phyloP scores from a whole-genome alignment of 64 coral and sea anemone species.

The Porites australiensis region DNA sequence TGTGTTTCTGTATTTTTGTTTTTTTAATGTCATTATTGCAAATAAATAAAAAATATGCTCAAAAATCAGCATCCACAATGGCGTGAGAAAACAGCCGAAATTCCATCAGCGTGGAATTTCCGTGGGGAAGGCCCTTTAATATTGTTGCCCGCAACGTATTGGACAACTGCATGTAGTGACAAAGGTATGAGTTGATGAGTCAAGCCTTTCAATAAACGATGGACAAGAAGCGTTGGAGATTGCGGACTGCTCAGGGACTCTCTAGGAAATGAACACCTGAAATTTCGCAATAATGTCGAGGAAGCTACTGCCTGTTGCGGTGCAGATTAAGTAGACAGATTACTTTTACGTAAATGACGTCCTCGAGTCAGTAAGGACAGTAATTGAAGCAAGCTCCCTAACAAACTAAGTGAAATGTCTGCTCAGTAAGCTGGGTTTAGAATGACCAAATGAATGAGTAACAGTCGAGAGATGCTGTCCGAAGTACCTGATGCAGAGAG shows the following conservation, averaged over 20 bases:
- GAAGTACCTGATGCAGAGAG: slow-evolving; percentile 5
- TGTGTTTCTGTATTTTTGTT: too few relatives aligned
- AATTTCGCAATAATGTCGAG: slow-evolving; percentile 57
- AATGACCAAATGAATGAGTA: slow-evolving; percentile 46
- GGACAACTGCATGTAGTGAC: slow-evolving; percentile 72
- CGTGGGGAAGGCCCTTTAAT: slow-evolving; percentile 44
- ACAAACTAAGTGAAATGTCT: background rate
- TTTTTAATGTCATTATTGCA: too few relatives aligned
- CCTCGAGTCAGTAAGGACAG: slow-evolving; percentile 37
- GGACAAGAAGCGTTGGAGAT: slow-evolving; percentile 55
- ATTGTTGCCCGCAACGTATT: slow-evolving; percentile 59
- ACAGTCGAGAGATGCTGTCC: background rate
- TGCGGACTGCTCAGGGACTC: slow-evolving; percentile 60
- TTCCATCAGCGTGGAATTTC: slow-evolving; percentile 58
- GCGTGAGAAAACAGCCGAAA: slow-evolving; percentile 50
- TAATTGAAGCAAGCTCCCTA: background rate
- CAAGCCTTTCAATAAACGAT: slow-evolving; percentile 60
- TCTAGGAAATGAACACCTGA: slow-evolving; percentile 73
- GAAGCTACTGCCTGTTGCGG: slow-evolving; percentile 35
- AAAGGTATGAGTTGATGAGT: slow-evolving; percentile 76
- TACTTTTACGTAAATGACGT: slow-evolving; percentile 74
- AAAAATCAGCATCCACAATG: background rate
- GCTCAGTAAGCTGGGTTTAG: background rate
- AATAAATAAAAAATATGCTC: background rate
- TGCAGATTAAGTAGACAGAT: slow-evolving; percentile 68